phyloP scores from a whole-genome alignment of 2,888 invertebrate genomes.

The Drymonia ruficornis region DNA sequence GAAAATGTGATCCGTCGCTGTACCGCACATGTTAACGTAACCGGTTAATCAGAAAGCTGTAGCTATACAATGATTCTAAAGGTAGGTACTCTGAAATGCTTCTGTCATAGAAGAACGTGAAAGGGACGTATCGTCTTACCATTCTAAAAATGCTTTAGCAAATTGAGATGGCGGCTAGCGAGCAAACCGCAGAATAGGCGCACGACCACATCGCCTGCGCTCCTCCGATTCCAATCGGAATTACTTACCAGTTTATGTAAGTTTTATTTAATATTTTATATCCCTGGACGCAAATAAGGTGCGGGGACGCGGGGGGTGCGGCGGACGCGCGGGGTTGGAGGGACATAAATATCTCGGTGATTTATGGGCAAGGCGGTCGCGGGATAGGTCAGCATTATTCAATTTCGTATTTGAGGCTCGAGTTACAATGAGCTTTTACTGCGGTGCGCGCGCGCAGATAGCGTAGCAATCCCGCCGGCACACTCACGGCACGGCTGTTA shows the following conservation, averaged over 20 bases:
- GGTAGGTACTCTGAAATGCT: conserved; percentile 5
- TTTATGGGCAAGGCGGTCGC: conserved; percentile 82
- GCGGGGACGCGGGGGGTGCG: conserved; percentile 55
- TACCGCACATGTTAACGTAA: neutral
- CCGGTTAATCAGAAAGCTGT: neutral
- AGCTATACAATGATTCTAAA: neutral
- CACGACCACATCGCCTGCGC: conserved; percentile 64
- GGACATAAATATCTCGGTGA: conserved; percentile 85
- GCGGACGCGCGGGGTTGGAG: conserved; percentile 62
- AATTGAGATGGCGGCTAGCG: conserved; percentile 46
- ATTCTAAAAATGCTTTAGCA: conserved; percentile 20
- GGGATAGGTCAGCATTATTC: conserved; percentile 85
- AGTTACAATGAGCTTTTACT: conserved; percentile 84
- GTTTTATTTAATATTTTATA: conserved; percentile 83
- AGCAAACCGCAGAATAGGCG: conserved; percentile 70
- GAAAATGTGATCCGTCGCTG: neutral
- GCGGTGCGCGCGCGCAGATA: conserved; percentile 76
- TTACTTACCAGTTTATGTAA: conserved; percentile 81
- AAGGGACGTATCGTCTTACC: conserved; percentile 15
- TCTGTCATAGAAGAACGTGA: conserved; percentile 10
- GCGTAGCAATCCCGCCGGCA: conserved; percentile 60
- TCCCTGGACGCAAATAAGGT: conserved; percentile 74
- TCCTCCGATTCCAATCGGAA: conserved; percentile 77
- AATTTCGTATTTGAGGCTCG: conserved; percentile 84
- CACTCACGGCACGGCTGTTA: conserved; percentile 64